Evolutionary conservation across 2,113 vertebrate genomes (phyloP).

Genomic region (Odocoileus hemionus): DNA sequence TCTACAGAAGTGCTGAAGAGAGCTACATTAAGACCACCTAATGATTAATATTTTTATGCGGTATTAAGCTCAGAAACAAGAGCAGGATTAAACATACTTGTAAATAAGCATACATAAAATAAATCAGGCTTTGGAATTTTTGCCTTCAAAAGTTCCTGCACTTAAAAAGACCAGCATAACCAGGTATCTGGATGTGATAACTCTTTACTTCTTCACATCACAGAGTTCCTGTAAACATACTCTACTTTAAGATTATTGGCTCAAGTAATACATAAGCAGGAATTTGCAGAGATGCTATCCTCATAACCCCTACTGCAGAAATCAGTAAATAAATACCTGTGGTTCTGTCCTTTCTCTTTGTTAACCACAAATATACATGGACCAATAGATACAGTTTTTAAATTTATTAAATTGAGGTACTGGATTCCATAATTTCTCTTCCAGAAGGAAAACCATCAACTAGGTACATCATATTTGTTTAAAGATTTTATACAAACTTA

Average conservation of each 20-base stretch:
- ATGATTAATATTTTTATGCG: slow-evolving; percentile 56
- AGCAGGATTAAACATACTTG: neutral
- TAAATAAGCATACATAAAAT: slow-evolving; percentile 56
- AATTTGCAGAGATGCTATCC: neutral
- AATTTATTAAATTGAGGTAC: slow-evolving; percentile 5
- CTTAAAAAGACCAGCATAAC: neutral
- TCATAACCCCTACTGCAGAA: neutral
- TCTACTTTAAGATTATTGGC: neutral
- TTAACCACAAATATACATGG: neutral
- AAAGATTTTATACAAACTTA: neutral
- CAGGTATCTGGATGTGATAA: neutral
- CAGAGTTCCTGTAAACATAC: neutral
- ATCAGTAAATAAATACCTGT: neutral
- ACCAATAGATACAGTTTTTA: neutral
- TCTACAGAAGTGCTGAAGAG: slow-evolving; percentile 64
- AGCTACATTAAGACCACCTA: slow-evolving; percentile 55
- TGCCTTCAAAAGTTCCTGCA: neutral
- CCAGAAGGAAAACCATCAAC: slow-evolving; percentile 19
- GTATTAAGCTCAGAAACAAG: slow-evolving; percentile 9
- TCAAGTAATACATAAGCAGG: neutral
- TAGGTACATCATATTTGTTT: neutral
- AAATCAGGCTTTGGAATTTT: slow-evolving; percentile 20
- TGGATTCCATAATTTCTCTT: neutral
- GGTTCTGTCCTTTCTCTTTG: neutral
- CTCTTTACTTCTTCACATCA: slow-evolving; percentile 1